These are phyloP conservation scores for Apotomis turbidana DNA, from an alignment of 2,888 invertebrate genomes.

Conservation along the genomic window DNA sequence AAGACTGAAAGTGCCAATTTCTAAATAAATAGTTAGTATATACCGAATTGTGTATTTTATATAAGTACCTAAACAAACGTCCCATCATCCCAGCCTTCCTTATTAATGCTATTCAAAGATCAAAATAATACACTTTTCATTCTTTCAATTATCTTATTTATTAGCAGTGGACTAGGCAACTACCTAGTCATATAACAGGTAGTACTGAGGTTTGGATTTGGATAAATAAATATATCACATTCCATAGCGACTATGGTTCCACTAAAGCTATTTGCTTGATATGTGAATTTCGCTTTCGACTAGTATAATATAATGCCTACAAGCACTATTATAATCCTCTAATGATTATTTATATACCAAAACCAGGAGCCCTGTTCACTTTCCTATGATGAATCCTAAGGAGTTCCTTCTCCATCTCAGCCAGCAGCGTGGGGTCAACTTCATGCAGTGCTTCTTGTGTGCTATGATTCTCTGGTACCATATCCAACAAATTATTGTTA, in stretches of 20 bases:
- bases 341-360: slow-evolving; percentile 4
- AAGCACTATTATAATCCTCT: no score
- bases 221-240: not conserved
- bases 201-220: not conserved
- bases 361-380: slow-evolving; percentile 36
- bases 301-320: no score
- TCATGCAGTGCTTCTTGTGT: slow-evolving; percentile 50
- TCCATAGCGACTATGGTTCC: no score
- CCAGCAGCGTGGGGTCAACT: slow-evolving; percentile 57
- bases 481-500: slow-evolving; percentile 50
- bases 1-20: slow-evolving; percentile 34
- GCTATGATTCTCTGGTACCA: slow-evolving; percentile 56
- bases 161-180: not conserved
- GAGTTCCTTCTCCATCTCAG: slow-evolving; percentile 67
- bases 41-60: not conserved
- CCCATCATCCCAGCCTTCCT: not conserved
- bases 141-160: not conserved
- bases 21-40: not conserved
- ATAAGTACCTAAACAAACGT: not conserved
- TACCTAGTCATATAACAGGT: not conserved
- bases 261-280: no score
- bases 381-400: slow-evolving; percentile 69
- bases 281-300: no score
- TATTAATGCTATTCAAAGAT: not conserved
- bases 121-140: not conserved